These are phyloP conservation scores for Ornithorhynchus anatinus DNA, from an alignment of 2,113 vertebrate species.

Conservation along the genomic window DNA sequence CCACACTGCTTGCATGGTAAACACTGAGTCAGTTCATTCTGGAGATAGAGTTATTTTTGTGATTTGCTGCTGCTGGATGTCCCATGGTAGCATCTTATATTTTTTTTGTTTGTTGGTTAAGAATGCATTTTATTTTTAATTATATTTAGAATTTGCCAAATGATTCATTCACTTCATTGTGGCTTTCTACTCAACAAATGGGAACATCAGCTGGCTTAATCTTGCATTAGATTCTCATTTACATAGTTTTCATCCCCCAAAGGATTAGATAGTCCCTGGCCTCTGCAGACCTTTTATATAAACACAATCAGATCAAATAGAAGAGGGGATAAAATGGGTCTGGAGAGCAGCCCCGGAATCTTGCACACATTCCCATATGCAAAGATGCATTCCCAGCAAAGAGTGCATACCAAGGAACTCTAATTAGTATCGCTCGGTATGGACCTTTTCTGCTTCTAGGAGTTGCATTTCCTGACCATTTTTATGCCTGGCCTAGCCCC, in stretches of 20 bases:
- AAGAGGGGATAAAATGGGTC: conserved; percentile 8
- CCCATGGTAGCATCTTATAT: conserved; percentile 1
- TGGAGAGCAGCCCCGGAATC: not conserved
- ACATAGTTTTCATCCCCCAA: conserved; percentile 15
- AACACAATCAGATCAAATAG: conserved; percentile 25
- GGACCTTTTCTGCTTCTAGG: conserved; percentile 20
- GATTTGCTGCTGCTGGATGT: not conserved
- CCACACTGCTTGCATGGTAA: too few relatives aligned
- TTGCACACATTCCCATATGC: not conserved
- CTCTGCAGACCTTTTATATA: conserved; percentile 22
- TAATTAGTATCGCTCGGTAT: conserved; percentile 14
- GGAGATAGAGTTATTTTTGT: conserved; percentile 5
- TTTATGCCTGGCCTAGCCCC: conserved; percentile 7
- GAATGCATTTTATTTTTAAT: conserved; percentile 6
- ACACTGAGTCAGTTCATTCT: too few relatives aligned
- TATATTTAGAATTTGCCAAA: not conserved
- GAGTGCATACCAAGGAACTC: not conserved
- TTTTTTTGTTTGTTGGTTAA: too few relatives aligned
- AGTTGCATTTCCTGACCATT: too few relatives aligned
- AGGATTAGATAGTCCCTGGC: not conserved
- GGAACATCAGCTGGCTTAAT: conserved; percentile 3
- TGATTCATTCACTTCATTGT: not conserved
- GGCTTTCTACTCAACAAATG: not conserved
- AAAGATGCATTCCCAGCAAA: not conserved
- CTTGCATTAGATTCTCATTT: conserved; percentile 25